A percentile compares a stretch with the other conserved stretches of the same genome.
Evolutionary conservation across 2,797 vertebrate species (phyloP).

Genomic region (Trichosurus vulpecula): DNA sequence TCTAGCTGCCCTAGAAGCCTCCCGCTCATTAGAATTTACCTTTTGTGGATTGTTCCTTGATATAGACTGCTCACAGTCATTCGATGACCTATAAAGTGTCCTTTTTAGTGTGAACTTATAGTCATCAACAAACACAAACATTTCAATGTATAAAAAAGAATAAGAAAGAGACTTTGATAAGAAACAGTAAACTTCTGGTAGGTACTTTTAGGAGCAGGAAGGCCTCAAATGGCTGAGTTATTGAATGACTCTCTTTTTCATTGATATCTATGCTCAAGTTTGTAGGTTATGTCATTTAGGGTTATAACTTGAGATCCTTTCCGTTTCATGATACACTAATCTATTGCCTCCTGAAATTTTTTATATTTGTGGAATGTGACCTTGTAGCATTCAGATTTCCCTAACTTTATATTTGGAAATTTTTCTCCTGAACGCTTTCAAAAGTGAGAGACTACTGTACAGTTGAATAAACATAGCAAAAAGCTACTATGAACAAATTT

Average conservation of each 20-base stretch:
- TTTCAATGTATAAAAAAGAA: background rate
- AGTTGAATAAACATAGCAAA: background rate
- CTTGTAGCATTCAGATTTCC: background rate
- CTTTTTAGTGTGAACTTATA: background rate
- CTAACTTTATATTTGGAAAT: background rate
- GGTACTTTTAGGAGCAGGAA: background rate
- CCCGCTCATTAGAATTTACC: background rate
- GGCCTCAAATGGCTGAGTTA: background rate
- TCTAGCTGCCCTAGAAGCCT: background rate
- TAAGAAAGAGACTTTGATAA: background rate
- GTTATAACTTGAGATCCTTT: background rate
- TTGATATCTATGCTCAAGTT: background rate
- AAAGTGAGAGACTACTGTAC: background rate
- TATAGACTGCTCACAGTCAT: background rate
- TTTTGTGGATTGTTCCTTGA: background rate
- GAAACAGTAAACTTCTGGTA: background rate
- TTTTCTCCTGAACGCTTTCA: background rate
- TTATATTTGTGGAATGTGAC: background rate
- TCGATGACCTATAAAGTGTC: background rate
- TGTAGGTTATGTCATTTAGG: background rate
- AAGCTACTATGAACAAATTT: background rate
- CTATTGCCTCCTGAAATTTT: background rate
- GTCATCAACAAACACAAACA: background rate
- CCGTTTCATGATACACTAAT: background rate
- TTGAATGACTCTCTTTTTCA: background rate